Base-by-base conservation (phyloP, 2,113 vertebrate genomes). In the Vulpes vulpes region DNA sequence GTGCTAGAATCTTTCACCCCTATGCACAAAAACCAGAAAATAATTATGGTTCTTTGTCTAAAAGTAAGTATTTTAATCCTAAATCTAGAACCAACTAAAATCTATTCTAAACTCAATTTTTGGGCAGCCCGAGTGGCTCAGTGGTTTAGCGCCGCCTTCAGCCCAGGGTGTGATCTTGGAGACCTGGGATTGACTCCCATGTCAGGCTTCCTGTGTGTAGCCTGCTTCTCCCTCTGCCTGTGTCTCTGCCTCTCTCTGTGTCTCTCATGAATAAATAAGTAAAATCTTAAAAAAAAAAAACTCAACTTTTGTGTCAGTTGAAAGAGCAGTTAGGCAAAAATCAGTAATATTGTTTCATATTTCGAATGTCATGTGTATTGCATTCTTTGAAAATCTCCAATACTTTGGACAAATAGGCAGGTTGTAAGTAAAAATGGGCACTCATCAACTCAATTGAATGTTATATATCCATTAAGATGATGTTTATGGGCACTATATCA, bases 371-470 rank as follows among this genome's bases (percentile, higher is more conserved):
- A 49, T n/a, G 3, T 65, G 30, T 87, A 67, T 53, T 91, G 15
- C 15, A 92, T 88, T 89, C 11, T 89, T 64, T 91, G 76, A 90
- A 90, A 23, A 83, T 53, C 16, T 93, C 19, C 80, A 65, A 35
- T 87, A 67, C 16, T 92, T 94, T 87, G 6, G 23, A 94, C 20
- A 80, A 96, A 74, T 30, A 92, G 17, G 17, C 38, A 69, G 12
- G 27, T 65, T 67, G 57, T 81, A 57, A 81, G 78, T 55, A 84
- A 94, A 91, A 83, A 64, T 86, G 7, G 25, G 90, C 67, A 87
- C 57, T 80, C 2, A 15, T 12, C 4, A 65, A 51, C 27, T 76
- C 67, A 57, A 11, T 30, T 64, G 15, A 74, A 25, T 79, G 32
- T 51, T 81, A 85, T 74, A 80, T 84, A 20, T 53, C 15, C 27